Evolutionary conservation across 2,113 vertebrate genomes (phyloP).

Genomic region (Malurus cyaneus): DNA sequence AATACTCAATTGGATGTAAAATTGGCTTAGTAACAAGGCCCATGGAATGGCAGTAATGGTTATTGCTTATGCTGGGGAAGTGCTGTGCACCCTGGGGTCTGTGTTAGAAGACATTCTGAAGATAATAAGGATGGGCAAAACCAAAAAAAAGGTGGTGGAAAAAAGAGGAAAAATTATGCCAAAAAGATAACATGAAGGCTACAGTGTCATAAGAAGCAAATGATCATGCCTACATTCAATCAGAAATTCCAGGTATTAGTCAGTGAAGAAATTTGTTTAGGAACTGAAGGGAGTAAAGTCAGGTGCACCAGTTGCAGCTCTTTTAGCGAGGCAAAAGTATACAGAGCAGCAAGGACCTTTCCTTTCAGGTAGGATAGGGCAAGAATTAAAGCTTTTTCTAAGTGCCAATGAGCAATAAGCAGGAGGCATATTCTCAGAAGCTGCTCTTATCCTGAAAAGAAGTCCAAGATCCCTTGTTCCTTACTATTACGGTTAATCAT

Average conservation of each 20-base stretch:
- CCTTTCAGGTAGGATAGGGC: neutral
- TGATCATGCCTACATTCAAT: neutral
- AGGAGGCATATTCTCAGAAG: neutral
- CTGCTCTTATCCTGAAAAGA: neutral
- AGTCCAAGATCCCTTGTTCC: neutral
- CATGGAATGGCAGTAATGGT: neutral
- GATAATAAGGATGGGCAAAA: neutral
- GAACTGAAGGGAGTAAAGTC: neutral
- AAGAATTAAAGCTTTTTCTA: neutral
- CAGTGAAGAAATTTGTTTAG: neutral
- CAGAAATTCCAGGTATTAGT: neutral
- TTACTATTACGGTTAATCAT: neutral
- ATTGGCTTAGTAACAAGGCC: slow-evolving; percentile 14
- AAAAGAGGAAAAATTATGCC: neutral
- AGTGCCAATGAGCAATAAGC: neutral
- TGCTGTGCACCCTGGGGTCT: neutral
- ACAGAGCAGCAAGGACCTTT: neutral
- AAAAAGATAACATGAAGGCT: neutral
- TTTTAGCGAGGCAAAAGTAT: neutral
- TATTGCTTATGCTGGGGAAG: neutral
- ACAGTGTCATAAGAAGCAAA: neutral
- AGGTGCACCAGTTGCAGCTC: neutral
- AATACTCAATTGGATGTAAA: slow-evolving; percentile 43
- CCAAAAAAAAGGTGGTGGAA: neutral
- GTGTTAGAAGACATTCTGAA: neutral